Base-by-base conservation (phyloP, 2,113 vertebrate genomes). In the Oncorhynchus masou region DNA sequence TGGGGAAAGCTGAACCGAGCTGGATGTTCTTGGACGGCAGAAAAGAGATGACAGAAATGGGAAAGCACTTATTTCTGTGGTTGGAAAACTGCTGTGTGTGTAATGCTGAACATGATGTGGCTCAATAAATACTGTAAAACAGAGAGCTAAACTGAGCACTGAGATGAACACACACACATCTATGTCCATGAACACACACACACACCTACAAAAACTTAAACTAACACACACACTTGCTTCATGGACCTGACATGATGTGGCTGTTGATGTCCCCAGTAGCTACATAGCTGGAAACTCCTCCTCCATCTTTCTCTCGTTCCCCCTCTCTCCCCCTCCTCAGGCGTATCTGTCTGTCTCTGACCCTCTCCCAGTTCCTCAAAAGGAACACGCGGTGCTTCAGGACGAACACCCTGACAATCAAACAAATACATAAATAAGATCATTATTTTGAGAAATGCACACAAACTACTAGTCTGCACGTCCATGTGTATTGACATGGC, bases 341-440 rank as follows among this genome's bases (percentile, higher is more conserved):
- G 13, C 94, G 95, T 76, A 97, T 95, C 12, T 98, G 97, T 45
- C 95, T 94, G 71, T 96, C 95, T n/a, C 93, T 91, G 82, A 98
- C 96, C 62, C 95, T 95, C 64, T 98, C 96, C 95, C 96, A 97
- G 89, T 98, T 99, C 79, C 97, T 94, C 24, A 99, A 92, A 79
- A 99, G 88, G 89, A 99, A 99, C 29, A 99, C 95, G 5, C 93
- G 94, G 84, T 95, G 97, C 20, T 95, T 96, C 16, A 98, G 91
- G 86, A 99, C 96, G 78, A 99, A 98, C 78, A 95, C 96, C 91
- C 97, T 99, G 72, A 51, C 49, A 45, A 9, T 57, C 69, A 84
- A 70, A 57, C 29, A 24, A 74, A 60, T 4, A 34, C 29, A 0
- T 54, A 3, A 54, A 27, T 29, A 39, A 39, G 34, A 73, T 71